Evolutionary conservation across 2,797 vertebrate species (phyloP).

Genomic region (Leptodactylus fallax): DNA sequence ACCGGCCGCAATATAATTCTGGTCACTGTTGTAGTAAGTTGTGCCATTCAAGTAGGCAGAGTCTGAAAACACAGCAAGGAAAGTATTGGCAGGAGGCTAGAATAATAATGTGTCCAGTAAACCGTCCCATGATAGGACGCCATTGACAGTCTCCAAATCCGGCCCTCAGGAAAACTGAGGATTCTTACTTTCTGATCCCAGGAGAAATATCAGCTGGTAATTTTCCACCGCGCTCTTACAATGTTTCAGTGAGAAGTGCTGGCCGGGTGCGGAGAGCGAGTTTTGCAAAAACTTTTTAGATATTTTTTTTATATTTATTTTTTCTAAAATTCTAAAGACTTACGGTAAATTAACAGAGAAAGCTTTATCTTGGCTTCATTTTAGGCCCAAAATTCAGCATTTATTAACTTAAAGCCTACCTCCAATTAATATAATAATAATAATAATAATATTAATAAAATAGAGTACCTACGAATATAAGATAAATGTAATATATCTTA

Average conservation of each 20-base stretch:
- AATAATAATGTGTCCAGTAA: constrained; percentile 50
- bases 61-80: neutral
- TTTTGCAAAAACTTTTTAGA: neutral
- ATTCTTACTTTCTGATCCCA: constrained; percentile 14
- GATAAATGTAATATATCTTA: no score
- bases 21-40: neutral
- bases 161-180: constrained; percentile 7
- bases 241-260: neutral
- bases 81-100: constrained; percentile 36
- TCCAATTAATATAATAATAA: no score
- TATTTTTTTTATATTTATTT: neutral
- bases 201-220: constrained; percentile 28
- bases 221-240: constrained; percentile 32
- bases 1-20: neutral
- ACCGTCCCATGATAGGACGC: constrained; percentile 25
- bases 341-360: neutral
- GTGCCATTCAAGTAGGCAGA: neutral
- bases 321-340: no score
- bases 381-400: no score
- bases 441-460: no score
- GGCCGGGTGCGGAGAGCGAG: neutral
- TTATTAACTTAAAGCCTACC: no score
- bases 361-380: no score
- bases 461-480: no score
- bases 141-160: neutral